Evolutionary conservation across 1,140 invertebrate genomes (phyloP).

Genomic region (Plutomurus gul): DNA sequence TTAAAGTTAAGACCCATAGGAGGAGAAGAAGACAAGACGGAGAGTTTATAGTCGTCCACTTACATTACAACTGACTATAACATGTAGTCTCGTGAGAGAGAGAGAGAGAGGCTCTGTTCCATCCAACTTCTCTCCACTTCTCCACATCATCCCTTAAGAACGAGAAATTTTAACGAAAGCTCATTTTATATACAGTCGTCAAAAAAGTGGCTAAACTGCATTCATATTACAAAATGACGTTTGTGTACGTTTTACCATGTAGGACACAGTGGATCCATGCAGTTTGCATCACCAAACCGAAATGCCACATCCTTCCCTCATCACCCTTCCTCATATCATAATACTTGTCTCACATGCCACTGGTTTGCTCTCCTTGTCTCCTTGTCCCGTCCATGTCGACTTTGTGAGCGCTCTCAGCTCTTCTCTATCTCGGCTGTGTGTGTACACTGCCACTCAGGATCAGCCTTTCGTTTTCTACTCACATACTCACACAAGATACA

Average conservation of each 20-base stretch:
- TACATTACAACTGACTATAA: neutral
- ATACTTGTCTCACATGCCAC: neutral
- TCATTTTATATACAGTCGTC: slow-evolving; percentile 28
- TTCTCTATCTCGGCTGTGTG: neutral
- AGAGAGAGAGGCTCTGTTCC: no score
- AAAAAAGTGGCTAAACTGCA: slow-evolving; percentile 39
- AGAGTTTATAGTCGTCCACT: neutral
- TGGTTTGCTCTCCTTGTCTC: no score
- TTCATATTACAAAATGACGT: slow-evolving; percentile 31
- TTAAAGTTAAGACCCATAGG: neutral
- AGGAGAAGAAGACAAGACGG: neutral
- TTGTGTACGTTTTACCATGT: slow-evolving; percentile 5
- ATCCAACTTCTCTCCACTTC: neutral
- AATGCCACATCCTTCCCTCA: slow-evolving; percentile 25
- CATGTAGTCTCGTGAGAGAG: neutral
- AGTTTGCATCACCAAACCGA: neutral
- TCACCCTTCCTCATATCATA: no score
- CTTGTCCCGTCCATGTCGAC: neutral
- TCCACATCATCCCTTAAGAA: neutral
- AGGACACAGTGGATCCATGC: neutral
- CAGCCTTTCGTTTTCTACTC: no score
- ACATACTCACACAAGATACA: no score
- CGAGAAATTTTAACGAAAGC: slow-evolving; percentile 30
- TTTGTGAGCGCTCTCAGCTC: neutral
- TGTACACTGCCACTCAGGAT: no score